Evolutionary conservation across 2,888 invertebrate species (phyloP).

Genomic region (Spodoptera picta): DNA sequence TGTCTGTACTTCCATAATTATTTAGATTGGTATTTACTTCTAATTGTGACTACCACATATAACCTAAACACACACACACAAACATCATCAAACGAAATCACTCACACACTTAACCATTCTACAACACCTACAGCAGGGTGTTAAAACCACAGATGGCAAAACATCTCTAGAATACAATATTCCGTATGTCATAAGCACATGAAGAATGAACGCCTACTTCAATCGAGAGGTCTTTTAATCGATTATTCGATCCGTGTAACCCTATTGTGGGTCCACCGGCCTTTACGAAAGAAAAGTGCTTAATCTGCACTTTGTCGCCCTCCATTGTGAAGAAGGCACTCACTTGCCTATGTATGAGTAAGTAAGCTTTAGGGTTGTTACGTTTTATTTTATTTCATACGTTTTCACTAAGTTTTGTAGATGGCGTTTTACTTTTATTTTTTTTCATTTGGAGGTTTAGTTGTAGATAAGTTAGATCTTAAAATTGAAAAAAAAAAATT

Average conservation of each 20-base stretch:
- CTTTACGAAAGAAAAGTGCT: slow-evolving; percentile 73
- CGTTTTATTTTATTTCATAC: background rate
- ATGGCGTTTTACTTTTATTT: background rate
- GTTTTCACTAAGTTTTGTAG: background rate
- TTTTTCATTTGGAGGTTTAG: too few relatives aligned
- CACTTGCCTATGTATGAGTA: slow-evolving; percentile 52
- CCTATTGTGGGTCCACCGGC: slow-evolving; percentile 41
- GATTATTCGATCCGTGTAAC: slow-evolving; percentile 45
- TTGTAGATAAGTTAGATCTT: too few relatives aligned
- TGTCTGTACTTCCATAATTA: too few relatives aligned
- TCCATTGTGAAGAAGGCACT: slow-evolving; percentile 57
- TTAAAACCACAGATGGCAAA: too few relatives aligned
- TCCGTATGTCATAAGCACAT: slow-evolving; percentile 2
- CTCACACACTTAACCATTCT: too few relatives aligned
- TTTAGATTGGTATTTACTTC: too few relatives aligned
- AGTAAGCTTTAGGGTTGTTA: slow-evolving; percentile 44
- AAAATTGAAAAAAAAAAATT: too few relatives aligned
- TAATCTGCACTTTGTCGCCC: slow-evolving; percentile 76
- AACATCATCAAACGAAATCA: too few relatives aligned
- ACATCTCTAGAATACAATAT: background rate
- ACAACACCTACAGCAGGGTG: too few relatives aligned
- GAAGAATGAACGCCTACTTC: slow-evolving; percentile 11
- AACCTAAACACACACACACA: too few relatives aligned
- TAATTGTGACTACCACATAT: too few relatives aligned
- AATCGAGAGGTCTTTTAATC: slow-evolving; percentile 41